These are phyloP conservation scores for Melanostoma mellinum DNA, from an alignment of 2,888 invertebrate species.

Conservation along the genomic window DNA sequence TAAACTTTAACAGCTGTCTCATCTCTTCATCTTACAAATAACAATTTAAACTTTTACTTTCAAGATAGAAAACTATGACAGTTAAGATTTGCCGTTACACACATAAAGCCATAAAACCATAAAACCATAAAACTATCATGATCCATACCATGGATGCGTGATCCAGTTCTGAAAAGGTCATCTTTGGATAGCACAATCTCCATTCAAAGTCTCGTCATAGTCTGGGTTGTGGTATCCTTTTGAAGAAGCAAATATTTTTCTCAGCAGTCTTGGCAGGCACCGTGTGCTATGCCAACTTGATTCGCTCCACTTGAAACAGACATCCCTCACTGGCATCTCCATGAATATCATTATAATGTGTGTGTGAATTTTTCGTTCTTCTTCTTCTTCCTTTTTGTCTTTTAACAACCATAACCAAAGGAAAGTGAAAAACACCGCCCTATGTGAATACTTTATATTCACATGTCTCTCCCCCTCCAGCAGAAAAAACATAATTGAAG, in stretches of 20 bases:
- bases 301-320: too few relatives aligned
- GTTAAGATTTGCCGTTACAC: neutral
- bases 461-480: constrained; percentile 1
- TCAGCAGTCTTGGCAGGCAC: neutral
- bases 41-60: too few relatives aligned
- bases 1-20: too few relatives aligned
- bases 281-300: neutral
- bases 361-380: too few relatives aligned
- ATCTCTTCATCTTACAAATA: too few relatives aligned
- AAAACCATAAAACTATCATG: neutral
- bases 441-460: constrained; percentile 1
- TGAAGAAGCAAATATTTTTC: neutral
- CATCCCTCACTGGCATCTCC: too few relatives aligned
- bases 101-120: too few relatives aligned
- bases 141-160: neutral
- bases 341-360: too few relatives aligned
- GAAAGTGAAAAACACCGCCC: neutral
- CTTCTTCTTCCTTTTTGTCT: too few relatives aligned
- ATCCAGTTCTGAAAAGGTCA: constrained; percentile 36
- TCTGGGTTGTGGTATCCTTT: neutral
- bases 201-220: constrained; percentile 20
- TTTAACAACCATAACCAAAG: too few relatives aligned
- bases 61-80: too few relatives aligned
- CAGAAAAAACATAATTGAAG: constrained; percentile 37
- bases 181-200: neutral